A percentile compares a stretch with the other conserved stretches of the same genome.
Evolutionary conservation across 1,140 invertebrate species (phyloP).

Genomic region (Eupeodes corollae): DNA sequence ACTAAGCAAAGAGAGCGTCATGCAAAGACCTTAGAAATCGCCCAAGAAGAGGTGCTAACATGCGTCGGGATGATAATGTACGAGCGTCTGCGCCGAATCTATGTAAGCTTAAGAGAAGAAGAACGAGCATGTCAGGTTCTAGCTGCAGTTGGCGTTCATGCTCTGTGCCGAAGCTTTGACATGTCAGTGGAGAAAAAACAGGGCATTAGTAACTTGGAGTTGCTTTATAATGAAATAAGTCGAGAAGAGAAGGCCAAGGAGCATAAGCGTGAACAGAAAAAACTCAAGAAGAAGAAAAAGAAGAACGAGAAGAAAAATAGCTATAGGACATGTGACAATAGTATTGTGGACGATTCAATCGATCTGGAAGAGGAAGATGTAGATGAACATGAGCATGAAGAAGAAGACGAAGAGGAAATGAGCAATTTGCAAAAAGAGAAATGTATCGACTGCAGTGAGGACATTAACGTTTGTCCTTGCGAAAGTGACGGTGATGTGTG

Average conservation of each 20-base stretch:
- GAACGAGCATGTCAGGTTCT: constrained; percentile 85
- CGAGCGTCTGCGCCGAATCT: constrained; percentile 73
- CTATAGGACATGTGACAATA: constrained; percentile 18
- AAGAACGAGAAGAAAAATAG: constrained; percentile 49
- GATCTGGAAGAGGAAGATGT: constrained; percentile 8
- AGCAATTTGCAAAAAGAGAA: constrained; percentile 7
- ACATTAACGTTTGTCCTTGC: constrained; percentile 34
- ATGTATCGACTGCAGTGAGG: constrained; percentile 21
- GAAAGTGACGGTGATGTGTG: constrained; percentile 30
- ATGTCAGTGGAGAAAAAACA: constrained; percentile 78
- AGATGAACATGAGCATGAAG: constrained; percentile 12
- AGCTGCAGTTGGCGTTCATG: constrained; percentile 75
- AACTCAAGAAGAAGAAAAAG: constrained; percentile 78
- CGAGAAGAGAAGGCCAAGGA: constrained; percentile 73
- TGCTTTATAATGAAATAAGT: constrained; percentile 68
- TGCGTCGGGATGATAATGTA: constrained; percentile 86
- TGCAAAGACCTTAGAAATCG: constrained; percentile 88
- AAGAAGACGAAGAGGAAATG: constrained; percentile 5
- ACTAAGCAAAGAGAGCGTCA: constrained; percentile 69
- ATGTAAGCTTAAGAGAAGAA: constrained; percentile 74
- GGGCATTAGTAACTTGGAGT: constrained; percentile 74
- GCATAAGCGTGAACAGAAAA: constrained; percentile 73
- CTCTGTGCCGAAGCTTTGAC: constrained; percentile 78
- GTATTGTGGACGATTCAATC: not conserved
- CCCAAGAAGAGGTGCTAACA: constrained; percentile 88